Evolutionary conservation across 2,113 vertebrate genomes (phyloP), one percentile per base, ranked within the genome.

Genomic region (Lepus timidus): DNA sequence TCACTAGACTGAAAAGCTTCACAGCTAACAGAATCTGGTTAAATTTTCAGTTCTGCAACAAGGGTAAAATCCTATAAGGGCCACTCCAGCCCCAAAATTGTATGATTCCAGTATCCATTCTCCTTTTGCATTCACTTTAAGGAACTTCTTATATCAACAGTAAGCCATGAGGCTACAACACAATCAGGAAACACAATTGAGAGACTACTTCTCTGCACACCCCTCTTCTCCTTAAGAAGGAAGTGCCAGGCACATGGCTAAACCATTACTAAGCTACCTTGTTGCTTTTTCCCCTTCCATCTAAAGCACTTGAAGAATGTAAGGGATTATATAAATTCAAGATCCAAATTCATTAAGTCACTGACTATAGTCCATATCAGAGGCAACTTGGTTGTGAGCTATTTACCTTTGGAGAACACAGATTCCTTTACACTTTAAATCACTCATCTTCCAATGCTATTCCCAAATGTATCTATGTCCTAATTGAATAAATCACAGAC

Each of bases 401-500:
- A 61, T 52, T 95, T 51, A 27, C 52, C 61, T 96, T 85, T 91
- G 36, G 29, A 90, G 52, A 96, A 95, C 4, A 1, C 22, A 86
- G 14, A 3, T 6, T 84, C 44, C 25, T 94, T 90, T 5, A 0
- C 17, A 86, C 29, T 91, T 52, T 65, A 81, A 94, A 76, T 55
- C 51, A 58, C 44, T 12, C 67, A 44, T 83, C 78, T 92, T 76
- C 85, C 71, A 96, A 91, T 67, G 9, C 20, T 33, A 2, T 71
- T 96, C 94, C 71, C 79, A 44, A 97, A 94, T 91, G 82, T 96
- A 82, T 88, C 75, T 31, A 94, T 39, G 44, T 93, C 39, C 78
- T 96, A 94, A 98, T 93, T 97, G 92, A 97, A 97, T 96, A 97
- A 92, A 93, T 96, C 87, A 93, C 51, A 80, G 95, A 96, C 68